Conservation (phyloP, 1,140 invertebrate genomes). For the Neotoxoptera formosana region DNA sequence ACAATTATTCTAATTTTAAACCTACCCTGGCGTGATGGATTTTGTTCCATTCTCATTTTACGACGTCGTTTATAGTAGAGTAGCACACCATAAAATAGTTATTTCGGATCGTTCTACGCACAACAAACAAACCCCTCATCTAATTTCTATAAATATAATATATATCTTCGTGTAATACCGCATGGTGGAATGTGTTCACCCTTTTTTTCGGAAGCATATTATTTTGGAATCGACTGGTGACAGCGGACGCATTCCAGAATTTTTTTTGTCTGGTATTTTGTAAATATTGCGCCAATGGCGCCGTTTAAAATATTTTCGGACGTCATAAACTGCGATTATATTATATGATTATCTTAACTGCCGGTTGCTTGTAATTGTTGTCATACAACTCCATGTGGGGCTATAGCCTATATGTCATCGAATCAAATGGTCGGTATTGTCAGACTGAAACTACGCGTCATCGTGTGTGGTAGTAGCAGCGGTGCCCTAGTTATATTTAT, state of each 20-base stretch:
- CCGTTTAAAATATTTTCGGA: conserved; percentile 32
- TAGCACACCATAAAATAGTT: conserved; percentile 43
- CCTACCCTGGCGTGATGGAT: neutral
- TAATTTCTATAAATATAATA: conserved; percentile 48
- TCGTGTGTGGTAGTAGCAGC: neutral
- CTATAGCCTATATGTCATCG: neutral
- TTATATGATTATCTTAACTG: neutral
- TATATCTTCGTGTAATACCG: neutral
- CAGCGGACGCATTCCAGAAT: neutral
- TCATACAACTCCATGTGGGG: neutral
- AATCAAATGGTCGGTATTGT: neutral
- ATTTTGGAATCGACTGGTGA: conserved; percentile 23
- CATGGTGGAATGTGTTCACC: neutral
- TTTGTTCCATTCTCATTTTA: conserved; percentile 31
- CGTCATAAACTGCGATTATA: neutral
- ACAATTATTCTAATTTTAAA: conserved; percentile 46
- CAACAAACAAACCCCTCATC: neutral
- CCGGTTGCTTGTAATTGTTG: neutral
- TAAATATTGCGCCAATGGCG: neutral
- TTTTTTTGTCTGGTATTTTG: neutral
- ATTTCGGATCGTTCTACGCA: conserved; percentile 45
- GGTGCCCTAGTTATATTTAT: neutral
- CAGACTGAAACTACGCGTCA: neutral
- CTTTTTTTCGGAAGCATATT: conserved; percentile 19
- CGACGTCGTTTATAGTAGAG: neutral